Base-by-base conservation (phyloP, 2,888 invertebrate species). In the Sussaba pulchella region DNA sequence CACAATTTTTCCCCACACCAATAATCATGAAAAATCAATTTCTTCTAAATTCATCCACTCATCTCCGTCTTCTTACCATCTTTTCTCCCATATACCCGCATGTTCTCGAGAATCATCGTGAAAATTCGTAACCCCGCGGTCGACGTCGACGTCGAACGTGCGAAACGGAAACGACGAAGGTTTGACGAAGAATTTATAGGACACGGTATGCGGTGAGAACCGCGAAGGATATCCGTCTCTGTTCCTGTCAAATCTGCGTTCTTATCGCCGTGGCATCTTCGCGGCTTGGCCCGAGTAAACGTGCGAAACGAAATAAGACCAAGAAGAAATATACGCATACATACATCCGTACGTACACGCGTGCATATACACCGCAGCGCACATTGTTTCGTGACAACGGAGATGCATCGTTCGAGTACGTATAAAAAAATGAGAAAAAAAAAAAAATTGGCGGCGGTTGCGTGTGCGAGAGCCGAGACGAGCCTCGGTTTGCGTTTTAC, bases 161-260 rank as follows among this genome's bases (percentile, higher is more conserved):
- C 43, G 26, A 63, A n/a, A 61, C 54, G 41, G 9, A 59, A 52
- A 39, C 10, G 45, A 50, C 31, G 2, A 31, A 24, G 75, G 43
- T 39, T 71, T 47, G 52, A 52, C 57, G 61, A 41, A 72, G 50
- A 72, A 76, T 72, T 72, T 72, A 71, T 67, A 39, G 24, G 31
- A 43, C 54, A 66, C 61, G 21, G 66, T 47, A 70, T 57, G 64
- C 70, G 61, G 59, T 52, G 61, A 50, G 43, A 54, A 36, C n/a
- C 61, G 64, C 41, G 64, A 64, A 75, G 76, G 75, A 76, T 72
- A 80, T 80, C 76, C 76, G 72, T 80, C 76, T 80, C 71, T 80
- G 76, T 76, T 80, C 76, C 61, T 76, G 80, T 80, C 80, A 80
- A 80, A 80, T 80, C 76, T 21, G 39, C 72, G 72, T 43, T 17